Conservation (phyloP, 2,113 vertebrate species). For the Anhinga anhinga region DNA sequence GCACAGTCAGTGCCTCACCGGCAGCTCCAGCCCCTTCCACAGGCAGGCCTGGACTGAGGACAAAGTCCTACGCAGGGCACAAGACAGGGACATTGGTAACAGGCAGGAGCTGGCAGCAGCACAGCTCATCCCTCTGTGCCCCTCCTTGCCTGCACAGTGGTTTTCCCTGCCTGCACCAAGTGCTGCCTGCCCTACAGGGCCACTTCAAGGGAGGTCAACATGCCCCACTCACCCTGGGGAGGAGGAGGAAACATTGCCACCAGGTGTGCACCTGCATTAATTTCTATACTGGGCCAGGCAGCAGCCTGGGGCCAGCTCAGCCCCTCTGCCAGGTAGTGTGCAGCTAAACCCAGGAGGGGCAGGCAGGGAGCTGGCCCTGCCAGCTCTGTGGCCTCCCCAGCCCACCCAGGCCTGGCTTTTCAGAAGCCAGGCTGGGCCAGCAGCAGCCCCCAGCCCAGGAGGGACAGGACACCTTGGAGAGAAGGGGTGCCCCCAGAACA, state of each 20-base stretch:
- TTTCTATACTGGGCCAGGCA: background rate
- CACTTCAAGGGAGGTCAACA: background rate
- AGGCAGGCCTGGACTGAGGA: background rate
- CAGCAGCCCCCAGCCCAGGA: background rate
- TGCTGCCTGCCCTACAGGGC: background rate
- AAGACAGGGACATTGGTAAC: background rate
- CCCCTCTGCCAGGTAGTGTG: background rate
- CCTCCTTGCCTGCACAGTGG: background rate
- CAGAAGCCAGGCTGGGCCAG: background rate
- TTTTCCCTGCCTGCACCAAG: background rate
- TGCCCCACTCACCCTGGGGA: background rate
- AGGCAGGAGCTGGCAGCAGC: background rate
- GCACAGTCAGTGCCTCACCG: rapidly evolving
- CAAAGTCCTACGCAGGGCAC: background rate
- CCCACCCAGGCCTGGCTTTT: background rate
- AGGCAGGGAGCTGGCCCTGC: background rate
- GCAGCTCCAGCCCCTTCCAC: background rate
- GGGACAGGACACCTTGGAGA: background rate
- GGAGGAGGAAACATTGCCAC: background rate
- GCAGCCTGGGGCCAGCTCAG: background rate
- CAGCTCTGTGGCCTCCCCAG: background rate
- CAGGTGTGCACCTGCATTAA: background rate
- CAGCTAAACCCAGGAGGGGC: background rate
- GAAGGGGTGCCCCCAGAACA: background rate
- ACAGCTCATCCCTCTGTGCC: background rate